A percentile compares a stretch with the other conserved stretches of the same genome.
phyloP scores from a whole-genome alignment of 2,113 vertebrate genomes.

The Electrona antarctica region DNA sequence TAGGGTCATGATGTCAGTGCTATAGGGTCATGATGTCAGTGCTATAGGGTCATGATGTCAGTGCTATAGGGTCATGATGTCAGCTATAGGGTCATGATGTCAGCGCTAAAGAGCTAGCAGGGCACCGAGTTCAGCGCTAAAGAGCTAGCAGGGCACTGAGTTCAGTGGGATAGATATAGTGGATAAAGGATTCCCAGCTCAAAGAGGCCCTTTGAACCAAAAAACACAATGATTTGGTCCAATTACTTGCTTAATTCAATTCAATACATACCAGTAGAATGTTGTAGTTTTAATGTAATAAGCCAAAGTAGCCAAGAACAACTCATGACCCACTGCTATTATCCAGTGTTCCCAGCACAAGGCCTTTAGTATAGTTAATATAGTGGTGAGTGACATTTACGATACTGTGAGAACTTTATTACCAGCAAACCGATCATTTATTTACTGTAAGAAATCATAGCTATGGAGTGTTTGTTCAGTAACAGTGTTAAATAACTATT shows the following conservation, averaged over 20 bases:
- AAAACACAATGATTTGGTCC: background rate
- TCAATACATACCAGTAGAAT: slow-evolving; percentile 8
- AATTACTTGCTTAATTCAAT: slow-evolving; percentile 6
- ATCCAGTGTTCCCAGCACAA: background rate
- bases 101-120: too few species aligned
- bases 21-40: too few species aligned
- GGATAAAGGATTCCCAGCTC: background rate
- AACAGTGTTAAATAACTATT: too few species aligned
- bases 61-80: too few species aligned
- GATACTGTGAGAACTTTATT: background rate
- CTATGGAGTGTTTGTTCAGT: too few species aligned
- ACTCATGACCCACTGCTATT: background rate
- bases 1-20: too few species aligned
- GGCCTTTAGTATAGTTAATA: background rate
- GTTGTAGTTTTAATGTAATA: slow-evolving; percentile 23
- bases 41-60: too few species aligned
- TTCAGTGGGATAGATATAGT: background rate
- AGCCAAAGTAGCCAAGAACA: background rate
- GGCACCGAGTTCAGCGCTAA: too few species aligned
- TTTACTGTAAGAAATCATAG: too few species aligned
- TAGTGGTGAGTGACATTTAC: background rate
- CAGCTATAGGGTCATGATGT: background rate
- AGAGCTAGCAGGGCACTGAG: slow-evolving; percentile 3
- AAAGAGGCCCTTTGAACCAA: background rate
- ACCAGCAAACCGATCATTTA: too few species aligned